Base-by-base conservation (phyloP, 1,140 invertebrate genomes). In the Euura lappo region DNA sequence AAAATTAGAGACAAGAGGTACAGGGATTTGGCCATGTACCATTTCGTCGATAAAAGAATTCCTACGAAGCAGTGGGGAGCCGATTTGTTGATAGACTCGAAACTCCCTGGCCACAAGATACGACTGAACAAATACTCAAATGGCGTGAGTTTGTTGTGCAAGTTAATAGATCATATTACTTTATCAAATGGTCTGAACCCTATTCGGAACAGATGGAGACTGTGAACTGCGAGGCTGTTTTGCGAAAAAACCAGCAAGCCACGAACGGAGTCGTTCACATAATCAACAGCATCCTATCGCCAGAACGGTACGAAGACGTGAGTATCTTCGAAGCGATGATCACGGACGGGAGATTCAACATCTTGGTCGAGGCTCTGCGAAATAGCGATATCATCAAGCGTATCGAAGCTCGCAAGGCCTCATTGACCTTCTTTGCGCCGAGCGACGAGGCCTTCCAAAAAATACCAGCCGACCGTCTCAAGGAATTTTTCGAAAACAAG, bases 201-300 rank as follows among this genome's bases (percentile, higher is more conserved):
- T 28, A 28, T 28, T 28, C 28, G 28, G 28, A 28, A 0, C 78
- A 90, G 89, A 87, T 91, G 76, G 84, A 89, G 69, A 90, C 90
- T 2, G 89, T 89, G 11, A 90, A 91, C 77, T 91, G 90, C 73
- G 87, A 87, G 7, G 75, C 84, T 4, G 83, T 91, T n/a, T 78
- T 88, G 2, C 74, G 88, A 42, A 89, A 89, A 67, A 88, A 91
- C 75, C 88, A 89, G 78, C 81, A 87, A 71, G 92, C 91, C 6
- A 91, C 89, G 3, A 93, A 94, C 81, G 93, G 93, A 42, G 90
- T 94, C 1, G 86, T 94, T 4, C 93, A 94, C 80, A 84, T 94
- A 0, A 90, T 94, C 45, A 92, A 93, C 77, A 88, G 88, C 7
- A 83, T 94, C 13, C 83, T 94, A 67, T 90, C 91, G 72, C 93